phyloP scores from a whole-genome alignment of 2,113 vertebrate genomes.

The Ia io region DNA sequence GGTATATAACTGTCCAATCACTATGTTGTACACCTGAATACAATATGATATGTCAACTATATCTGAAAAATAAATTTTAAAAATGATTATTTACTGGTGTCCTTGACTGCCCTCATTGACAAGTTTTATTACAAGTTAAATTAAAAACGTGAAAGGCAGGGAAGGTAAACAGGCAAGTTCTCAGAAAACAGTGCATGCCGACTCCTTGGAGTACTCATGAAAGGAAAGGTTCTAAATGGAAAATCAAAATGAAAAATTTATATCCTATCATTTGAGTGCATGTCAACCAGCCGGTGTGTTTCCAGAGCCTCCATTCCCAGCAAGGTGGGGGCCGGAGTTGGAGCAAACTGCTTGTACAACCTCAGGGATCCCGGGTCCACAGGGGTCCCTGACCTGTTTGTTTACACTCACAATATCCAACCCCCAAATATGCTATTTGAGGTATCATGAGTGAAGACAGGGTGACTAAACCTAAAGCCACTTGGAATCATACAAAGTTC shows the following conservation, averaged over 20 bases:
- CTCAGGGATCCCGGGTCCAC: rapidly evolving
- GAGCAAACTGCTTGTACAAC: rapidly evolving
- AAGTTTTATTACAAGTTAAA: not conserved
- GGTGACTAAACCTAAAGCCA: not conserved
- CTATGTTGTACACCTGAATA: not conserved
- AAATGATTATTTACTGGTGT: not conserved
- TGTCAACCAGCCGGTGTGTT: not conserved
- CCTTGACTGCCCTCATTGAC: not conserved
- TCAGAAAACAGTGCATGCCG: not conserved
- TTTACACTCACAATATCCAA: not conserved
- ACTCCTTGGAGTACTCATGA: not conserved
- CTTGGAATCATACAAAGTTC: not conserved
- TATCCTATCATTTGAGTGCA: not conserved
- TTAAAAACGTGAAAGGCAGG: not conserved
- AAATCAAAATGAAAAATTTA: not conserved
- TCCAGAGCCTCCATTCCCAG: not conserved
- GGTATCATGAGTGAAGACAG: not conserved
- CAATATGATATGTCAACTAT: not conserved
- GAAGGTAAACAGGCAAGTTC: not conserved
- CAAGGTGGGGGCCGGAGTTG: not conserved
- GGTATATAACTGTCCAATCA: not conserved
- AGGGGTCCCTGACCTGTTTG: not conserved
- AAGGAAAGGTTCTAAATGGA: not conserved
- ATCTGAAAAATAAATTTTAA: not conserved
- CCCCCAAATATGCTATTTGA: rapidly evolving